phyloP scores from a whole-genome alignment of 1,140 invertebrate genomes.

The Cataglyphis hispanica region DNA sequence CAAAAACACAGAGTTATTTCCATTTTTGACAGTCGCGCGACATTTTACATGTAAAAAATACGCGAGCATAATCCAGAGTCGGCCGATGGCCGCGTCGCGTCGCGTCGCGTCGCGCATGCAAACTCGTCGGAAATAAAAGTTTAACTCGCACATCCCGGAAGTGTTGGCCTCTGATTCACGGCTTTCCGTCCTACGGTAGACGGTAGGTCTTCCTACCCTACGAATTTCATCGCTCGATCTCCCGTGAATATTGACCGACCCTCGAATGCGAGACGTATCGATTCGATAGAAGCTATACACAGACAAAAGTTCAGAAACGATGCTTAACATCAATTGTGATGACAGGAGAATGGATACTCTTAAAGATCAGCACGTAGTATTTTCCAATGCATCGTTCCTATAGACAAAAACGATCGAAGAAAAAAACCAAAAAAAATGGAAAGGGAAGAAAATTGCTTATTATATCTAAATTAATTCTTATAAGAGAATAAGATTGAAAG shows the following conservation, averaged over 20 bases:
- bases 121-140: conserved; percentile 70
- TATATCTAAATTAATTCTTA: not conserved
- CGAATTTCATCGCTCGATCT: conserved; percentile 70
- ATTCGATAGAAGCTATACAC: conserved; percentile 35
- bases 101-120: conserved; percentile 57
- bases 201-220: conserved; percentile 68
- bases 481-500: not conserved
- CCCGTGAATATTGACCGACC: conserved; percentile 67
- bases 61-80: conserved; percentile 61
- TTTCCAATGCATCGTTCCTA: conserved; percentile 41
- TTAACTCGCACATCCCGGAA: conserved; percentile 62
- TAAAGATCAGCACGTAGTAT: conserved; percentile 54
- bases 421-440: not conserved
- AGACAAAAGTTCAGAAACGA: conserved; percentile 48
- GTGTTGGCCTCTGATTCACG: conserved; percentile 62
- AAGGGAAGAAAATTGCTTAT: not conserved
- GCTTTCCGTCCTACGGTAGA: conserved; percentile 61
- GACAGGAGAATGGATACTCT: not conserved
- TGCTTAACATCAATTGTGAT: conserved; percentile 27
- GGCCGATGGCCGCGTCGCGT: conserved; percentile 34
- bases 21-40: not conserved
- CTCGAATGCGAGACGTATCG: conserved; percentile 49
- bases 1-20: not conserved
- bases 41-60: conserved; percentile 38
- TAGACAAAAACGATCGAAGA: not conserved